A percentile compares a stretch with the other conserved stretches of the same genome.
phyloP scores from a whole-genome alignment of 2,888 invertebrate genomes.

The Oligia fasciuncula region DNA sequence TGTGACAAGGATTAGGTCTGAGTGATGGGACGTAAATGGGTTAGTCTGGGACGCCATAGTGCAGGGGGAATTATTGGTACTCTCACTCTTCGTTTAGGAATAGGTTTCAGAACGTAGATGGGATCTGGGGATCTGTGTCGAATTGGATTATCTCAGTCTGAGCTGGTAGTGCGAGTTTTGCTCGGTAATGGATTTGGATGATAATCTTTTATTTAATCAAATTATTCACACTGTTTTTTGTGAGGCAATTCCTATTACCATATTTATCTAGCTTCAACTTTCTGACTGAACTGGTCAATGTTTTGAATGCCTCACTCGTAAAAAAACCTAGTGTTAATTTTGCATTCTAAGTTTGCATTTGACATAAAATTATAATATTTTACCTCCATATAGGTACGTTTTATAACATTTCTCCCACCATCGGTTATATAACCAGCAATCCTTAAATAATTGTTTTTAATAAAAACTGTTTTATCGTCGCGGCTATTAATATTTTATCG shows the following conservation, averaged over 20 bases:
- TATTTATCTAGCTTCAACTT: neutral
- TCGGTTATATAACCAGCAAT: conserved; percentile 58
- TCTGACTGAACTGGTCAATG: neutral
- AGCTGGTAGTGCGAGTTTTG: neutral
- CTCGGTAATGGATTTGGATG: neutral
- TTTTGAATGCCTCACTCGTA: neutral
- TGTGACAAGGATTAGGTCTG: conserved; percentile 54
- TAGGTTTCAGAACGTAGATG: conserved; percentile 12
- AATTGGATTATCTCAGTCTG: conserved; percentile 28
- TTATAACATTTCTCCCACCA: conserved; percentile 27
- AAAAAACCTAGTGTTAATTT: conserved; percentile 1
- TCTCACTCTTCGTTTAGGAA: conserved; percentile 35
- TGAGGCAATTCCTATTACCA: too few relatives aligned
- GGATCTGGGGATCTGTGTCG: conserved; percentile 27
- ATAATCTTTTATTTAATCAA: neutral
- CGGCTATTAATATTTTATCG: conserved; percentile 70
- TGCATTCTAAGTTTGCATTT: neutral
- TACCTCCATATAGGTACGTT: neutral
- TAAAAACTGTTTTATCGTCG: conserved; percentile 70
- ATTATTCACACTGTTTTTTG: neutral
- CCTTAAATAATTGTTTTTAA: conserved; percentile 70
- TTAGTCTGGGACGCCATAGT: conserved; percentile 41
- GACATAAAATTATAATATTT: neutral
- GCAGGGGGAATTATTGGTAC: conserved; percentile 15
- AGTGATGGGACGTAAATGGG: conserved; percentile 56